Base-by-base conservation (phyloP, 2,888 invertebrate genomes). In the Caenorhabditis uteleia region DNA sequence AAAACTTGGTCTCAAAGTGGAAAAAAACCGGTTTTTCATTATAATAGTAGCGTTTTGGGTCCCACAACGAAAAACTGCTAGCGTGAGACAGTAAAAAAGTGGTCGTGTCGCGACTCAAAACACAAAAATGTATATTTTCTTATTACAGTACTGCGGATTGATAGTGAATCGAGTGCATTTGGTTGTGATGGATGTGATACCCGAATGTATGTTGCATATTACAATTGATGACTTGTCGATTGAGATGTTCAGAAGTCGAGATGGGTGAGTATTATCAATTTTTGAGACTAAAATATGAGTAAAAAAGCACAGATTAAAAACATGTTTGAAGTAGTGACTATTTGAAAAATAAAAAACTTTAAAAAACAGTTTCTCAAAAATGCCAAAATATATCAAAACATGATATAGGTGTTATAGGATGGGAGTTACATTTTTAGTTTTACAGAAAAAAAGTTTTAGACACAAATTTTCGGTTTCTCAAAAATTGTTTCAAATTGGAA, bases 181-280 rank as follows among this genome's bases (percentile, higher is more conserved):
- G 48, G 84, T 84, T 68, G 61, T 85, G 27, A 68, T 85, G 47
- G 84, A 84, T 48, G 82, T 82, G 62, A 69, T 84, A 4, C 83
- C 82, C 0, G 84, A 83, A 53, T 83, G 84, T 58, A 69, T 85
- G 44, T 74, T 85, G 14, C 85, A 85, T 57, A 53, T 84, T 16
- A 81, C 84, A n/a, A 77, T 83, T n/a, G 83, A 85, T 38, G 82
- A 80, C 10, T 50, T 80, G 7, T 47, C 60, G 8, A 50, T 81
- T 26, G 82, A 82, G 38, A 75, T 77, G n/a, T 82, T 75, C 50
- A 36, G 70, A 42, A 70, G 75, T 46, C 50, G 72, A n/a, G 69
- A 72, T 20, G 69, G 72, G 68, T 64, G 12, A n/a, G n/a, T n/a
- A n/a, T n/a, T n/a, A n/a, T n/a, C n/a, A 46, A 49, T 39, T 12